These are phyloP conservation scores for Periphyllus acericola DNA, from an alignment of 2,888 invertebrate genomes.

Conservation along the genomic window DNA sequence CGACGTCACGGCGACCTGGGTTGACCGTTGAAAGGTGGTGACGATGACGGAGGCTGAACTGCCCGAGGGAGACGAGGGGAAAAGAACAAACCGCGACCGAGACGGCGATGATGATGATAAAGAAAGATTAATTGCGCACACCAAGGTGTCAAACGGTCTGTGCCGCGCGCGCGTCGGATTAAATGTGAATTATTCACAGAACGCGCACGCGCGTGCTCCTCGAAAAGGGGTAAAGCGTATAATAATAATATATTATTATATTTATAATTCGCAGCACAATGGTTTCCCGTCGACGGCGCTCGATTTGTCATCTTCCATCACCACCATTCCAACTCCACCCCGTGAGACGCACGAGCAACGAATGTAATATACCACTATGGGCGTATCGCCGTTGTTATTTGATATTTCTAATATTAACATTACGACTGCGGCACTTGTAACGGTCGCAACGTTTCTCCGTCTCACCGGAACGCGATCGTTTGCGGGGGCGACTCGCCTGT, in stretches of 20 bases:
- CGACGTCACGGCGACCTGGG: not conserved
- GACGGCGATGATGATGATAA: not conserved
- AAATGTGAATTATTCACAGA: constrained; percentile 19
- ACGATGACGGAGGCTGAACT: too few species aligned
- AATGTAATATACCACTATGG: too few species aligned
- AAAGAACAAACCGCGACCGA: not conserved
- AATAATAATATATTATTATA: not conserved
- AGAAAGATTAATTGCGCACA: constrained; percentile 22
- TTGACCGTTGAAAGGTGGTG: constrained; percentile 5
- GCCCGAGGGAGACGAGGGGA: not conserved
- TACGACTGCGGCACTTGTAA: too few species aligned
- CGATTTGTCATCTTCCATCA: constrained; percentile 28
- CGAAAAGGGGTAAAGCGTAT: constrained; percentile 16
- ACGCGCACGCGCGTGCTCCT: not conserved
- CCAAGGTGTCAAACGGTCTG: constrained; percentile 12
- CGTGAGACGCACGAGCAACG: not conserved
- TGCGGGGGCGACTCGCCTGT: too few species aligned
- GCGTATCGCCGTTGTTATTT: too few species aligned
- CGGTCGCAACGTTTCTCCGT: too few species aligned
- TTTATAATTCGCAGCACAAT: not conserved
- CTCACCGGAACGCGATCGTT: too few species aligned
- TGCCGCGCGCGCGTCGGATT: constrained; percentile 6
- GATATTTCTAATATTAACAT: too few species aligned
- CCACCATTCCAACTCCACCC: too few species aligned
- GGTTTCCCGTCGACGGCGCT: constrained; percentile 19